Base-by-base conservation (phyloP, 1,140 invertebrate genomes). In the Cyphomyrmex costatus region DNA sequence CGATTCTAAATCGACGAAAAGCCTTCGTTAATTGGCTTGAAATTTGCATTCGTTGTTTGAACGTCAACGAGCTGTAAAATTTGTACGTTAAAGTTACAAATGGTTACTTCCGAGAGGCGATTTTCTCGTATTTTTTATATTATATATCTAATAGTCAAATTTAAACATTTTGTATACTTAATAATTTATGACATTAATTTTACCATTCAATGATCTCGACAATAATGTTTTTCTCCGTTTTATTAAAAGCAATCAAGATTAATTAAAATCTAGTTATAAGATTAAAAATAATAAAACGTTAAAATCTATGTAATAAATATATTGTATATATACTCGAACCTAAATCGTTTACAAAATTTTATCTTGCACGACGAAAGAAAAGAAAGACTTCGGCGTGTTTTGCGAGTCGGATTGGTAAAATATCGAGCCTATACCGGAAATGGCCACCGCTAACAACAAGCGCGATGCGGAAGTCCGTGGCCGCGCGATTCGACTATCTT, bases 11-110 rank as follows among this genome's bases (percentile, higher is more conserved):
- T 68, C 63, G 80, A 65, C 70, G 70, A 68, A 85, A 66, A 68
- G 73, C 74, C 82, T 78, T 78, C 74, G 82, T 85, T 85, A 85
- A 77, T 78, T 78, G 82, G 58, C 82, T 85, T 85, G 61, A 61
- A 78, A 85, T 85, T 78, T 85, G 74, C 82, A 76, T 78, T 78
- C 82, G 74, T 85, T 85, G 82, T 85, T 85, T 85, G 82, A 77
- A 49, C 61, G 46, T 14, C 74, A 78, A 78, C 70, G 73, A 78
- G 49, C 74, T 77, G 71, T 76, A 85, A 85, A 85, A 85, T 85
- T n/a, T 85, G 58, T 60, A 83, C n/a, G 68, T 74, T 83, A 60
- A 83, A 83, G 68, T 83, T 74, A 83, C 79, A 73, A 71, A 83
- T 83, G 68, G 68, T 60, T 73, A 60, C 36, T 24, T 19, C 53